Conservation (phyloP, 2,113 vertebrate species). For the Daboia siamensis region DNA sequence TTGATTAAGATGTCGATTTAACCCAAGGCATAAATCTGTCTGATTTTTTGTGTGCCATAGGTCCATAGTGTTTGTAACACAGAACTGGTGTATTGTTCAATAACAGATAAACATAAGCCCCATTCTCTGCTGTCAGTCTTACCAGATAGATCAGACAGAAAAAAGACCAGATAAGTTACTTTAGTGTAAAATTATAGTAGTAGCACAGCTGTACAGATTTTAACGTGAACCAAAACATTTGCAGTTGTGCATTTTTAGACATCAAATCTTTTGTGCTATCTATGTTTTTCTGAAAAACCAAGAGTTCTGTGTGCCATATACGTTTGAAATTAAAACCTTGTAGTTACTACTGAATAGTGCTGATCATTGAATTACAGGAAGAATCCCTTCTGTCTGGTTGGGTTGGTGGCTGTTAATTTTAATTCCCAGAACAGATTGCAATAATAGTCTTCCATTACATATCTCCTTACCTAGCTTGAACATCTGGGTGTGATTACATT, state of each 20-base stretch:
- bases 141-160: background rate
- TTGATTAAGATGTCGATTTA: too few species aligned
- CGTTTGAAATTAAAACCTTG: background rate
- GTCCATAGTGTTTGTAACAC: background rate
- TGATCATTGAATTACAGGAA: background rate
- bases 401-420: background rate
- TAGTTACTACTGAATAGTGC: background rate
- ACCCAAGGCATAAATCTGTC: background rate
- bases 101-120: background rate
- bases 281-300: background rate
- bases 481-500: background rate
- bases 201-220: background rate
- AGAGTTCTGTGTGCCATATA: background rate
- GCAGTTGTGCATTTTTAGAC: background rate
- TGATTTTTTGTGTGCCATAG: background rate
- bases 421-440: background rate
- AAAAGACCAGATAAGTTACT: background rate
- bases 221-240: background rate
- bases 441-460: background rate
- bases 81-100: background rate
- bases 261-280: background rate
- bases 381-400: background rate
- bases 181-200: background rate
- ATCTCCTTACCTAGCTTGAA: background rate
- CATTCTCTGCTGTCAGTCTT: background rate